Evolutionary conservation across 2,113 vertebrate species (phyloP).

Genomic region (Cinclus mexicanus): DNA sequence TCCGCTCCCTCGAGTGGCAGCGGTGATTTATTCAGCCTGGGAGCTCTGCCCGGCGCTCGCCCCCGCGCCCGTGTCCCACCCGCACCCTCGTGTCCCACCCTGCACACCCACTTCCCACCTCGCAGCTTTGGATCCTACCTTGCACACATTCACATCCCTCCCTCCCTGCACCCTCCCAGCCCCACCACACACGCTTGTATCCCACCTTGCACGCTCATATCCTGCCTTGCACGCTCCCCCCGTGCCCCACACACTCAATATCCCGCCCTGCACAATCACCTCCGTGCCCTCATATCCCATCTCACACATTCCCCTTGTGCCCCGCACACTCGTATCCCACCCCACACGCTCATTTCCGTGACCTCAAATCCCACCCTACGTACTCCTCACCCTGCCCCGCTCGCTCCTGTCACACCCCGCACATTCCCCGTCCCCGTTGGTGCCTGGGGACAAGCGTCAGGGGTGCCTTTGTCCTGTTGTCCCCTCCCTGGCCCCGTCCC

Average conservation of each 20-base stretch:
- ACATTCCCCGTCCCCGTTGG: neutral
- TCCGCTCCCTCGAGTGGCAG: slow-evolving; percentile 54
- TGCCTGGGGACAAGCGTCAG: neutral
- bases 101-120: neutral
- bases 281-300: neutral
- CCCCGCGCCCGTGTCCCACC: neutral
- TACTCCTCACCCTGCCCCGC: neutral
- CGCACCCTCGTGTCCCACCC: neutral
- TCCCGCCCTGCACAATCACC: fast-evolving
- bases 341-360: neutral
- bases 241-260: fast-evolving
- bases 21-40: slow-evolving; percentile 56
- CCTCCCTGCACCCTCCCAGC: neutral
- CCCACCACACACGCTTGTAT: fast-evolving
- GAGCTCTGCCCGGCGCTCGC: neutral
- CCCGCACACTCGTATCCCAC: neutral
- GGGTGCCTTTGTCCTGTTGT: neutral
- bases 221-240: neutral
- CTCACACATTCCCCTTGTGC: neutral
- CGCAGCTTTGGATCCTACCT: neutral
- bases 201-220: neutral
- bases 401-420: neutral
- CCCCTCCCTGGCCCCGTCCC: neutral
- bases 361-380: neutral
- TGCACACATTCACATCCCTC: neutral